Base-by-base conservation (phyloP, 92 coral and sea anemone species). In the Umimayanthus kanabou region DNA sequence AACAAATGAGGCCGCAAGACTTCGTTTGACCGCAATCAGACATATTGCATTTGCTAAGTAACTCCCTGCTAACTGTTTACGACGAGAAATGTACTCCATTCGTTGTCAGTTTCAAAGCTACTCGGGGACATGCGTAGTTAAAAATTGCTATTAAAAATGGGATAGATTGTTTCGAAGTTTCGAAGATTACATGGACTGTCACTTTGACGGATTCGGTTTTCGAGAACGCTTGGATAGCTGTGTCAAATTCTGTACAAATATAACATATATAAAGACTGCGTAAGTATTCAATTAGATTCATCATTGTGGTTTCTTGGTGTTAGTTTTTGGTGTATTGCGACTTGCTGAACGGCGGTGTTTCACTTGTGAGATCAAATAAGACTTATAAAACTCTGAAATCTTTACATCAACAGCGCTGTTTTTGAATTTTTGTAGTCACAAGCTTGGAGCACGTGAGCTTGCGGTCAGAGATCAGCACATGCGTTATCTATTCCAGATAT, bases 401-500 rank as follows among this genome's bases (percentile, higher is more conserved):
- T 20, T 61, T 20, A 61, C 8, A 18, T 22, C 3, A 18, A n/a
- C 25, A 39, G 49, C 25, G 42, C 26, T 75, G 79, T 75, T 37
- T 75, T 37, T 39, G 30, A n/a, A 75, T 16, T 39, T 25, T 45
- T 71, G 74, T 39, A 23, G 28, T 83, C 47, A 57, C 10, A 9
- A 25, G 67, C 29, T 14, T 20, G 25, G 33, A 83, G 42, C 87
- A 83, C 87, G 87, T 83, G 87, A 83, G 87, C 42, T 18, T 75
- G 79, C n/a, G 87, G 76, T 83, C 79, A 83, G 76, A 73, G 40
- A 29, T 69, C 77, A 83, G 42, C 53, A 70, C 77, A 83, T 55
- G 33, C 70, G 65, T 45, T 26, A 69, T 23, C 18, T 26, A 28
- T 40, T 4, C 28, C 28, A 67, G 28, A 39, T 40, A 5, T 66